Evolutionary conservation across 2,797 vertebrate species (phyloP), one percentile per base, ranked within the genome.

Genomic region (Phataginus tricuspis): DNA sequence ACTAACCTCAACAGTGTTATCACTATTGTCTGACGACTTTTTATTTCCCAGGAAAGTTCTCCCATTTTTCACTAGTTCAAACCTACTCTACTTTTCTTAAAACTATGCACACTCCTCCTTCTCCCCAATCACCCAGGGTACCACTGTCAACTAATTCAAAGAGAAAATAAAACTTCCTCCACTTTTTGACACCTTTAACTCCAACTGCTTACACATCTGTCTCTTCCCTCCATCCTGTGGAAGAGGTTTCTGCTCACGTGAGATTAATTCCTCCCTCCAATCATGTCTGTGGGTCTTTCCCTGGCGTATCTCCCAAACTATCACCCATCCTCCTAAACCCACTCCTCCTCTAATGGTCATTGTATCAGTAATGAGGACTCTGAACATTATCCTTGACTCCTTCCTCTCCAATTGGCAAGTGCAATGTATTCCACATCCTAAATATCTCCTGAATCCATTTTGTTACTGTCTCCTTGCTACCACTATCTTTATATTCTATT

Each of bases 41-140:
- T 18, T 51, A n/a, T 79, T 82, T 90, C 16, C 74, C 64, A 55
- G n/a, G 55, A 49, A 95, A 92, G 12, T 2, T 11, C 31, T 80
- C 49, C 39, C 80, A 69, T 82, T 90, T 96, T 90, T 87, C 59
- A 88, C 27, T 51, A 49, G 37, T 82, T 89, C 72, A 91, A 88
- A 85, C 4, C 74, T 68, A 59, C 16, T 79, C 27, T 57, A 86
- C 16, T 59, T 92, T 83, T 39, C 72, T 71, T 93, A 69, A 91
- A 53, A 79, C 45, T 75, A 29, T 14, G 37, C 34, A 91, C 37
- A 93, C 27, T 59, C 51, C 42, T 88, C 21, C 57, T 75, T 75
- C 49, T 79, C 23, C 25, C 34, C 80, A 57, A 1, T 83, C 59
- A 89, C 10, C 39, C 59, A n/a, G 7, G 55, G 71, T 19, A 77